Evolutionary conservation across 2,113 vertebrate species (phyloP), one percentile per base, ranked within the genome.

Genomic region (Perca flavescens): DNA sequence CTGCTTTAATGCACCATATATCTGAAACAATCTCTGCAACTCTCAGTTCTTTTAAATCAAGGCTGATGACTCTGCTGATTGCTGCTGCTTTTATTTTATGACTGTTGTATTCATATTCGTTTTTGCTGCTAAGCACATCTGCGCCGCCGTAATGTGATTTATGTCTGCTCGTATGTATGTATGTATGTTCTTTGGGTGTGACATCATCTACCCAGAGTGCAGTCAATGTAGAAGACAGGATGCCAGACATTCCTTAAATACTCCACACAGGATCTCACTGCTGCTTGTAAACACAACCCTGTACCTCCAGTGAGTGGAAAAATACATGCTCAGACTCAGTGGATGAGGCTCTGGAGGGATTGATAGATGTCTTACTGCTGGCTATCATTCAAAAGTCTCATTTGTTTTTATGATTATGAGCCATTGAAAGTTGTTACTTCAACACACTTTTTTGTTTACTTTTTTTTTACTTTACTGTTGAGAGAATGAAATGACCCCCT

Each of bases 241-340:
- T 93, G 88, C 90, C 89, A 86, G 58, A 79, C 91, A 94, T 94
- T 94, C 90, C 89, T 85, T 17, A 80, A 90, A 92, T 93, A 83
- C 86, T 89, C 84, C 82, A 88, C 88, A 86, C 79, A 88, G 91
- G 91, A 90, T 93, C 90, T 89, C 70, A 77, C 88, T 85, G 77
- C 89, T 85, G 86, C 89, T 70, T 90, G 91, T 80, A 88, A 94
- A 92, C 91, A 82, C 86, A 85, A 79, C 53, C 67, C 79, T 3
- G 57, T 12, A 52, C 73, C 86, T 71, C 74, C 21, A 43, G 68
- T 3, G 78, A 93, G 89, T 93, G 94, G 92, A 94, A 94, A 94
- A 93, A 77, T 91, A 93, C 91, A 79, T 79, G 15, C 89, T 83
- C 58, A 68, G 85, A 43, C 73, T 61, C 56, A 12, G 58, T 77